phyloP scores from a whole-genome alignment of 2,797 vertebrate species.

The Moxostoma hubbsi region DNA sequence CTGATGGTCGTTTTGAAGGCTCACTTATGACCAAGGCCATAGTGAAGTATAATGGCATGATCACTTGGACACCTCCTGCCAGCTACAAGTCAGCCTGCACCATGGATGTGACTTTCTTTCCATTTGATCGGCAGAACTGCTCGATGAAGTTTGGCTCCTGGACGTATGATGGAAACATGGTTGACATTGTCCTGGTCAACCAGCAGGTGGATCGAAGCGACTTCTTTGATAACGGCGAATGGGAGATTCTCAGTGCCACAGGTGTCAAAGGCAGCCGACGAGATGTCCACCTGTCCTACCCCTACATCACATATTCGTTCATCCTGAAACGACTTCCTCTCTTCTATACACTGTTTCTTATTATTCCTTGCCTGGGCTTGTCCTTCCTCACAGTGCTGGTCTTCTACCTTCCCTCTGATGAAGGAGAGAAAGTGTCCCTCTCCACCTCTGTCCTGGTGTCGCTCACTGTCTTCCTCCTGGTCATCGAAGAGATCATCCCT shows the following conservation, averaged over 20 bases:
- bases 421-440: conserved; percentile 95
- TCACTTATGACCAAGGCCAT: conserved; percentile 97
- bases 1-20: conserved; percentile 94
- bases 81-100: conserved; percentile 97
- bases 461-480: conserved; percentile 95
- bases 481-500: conserved; percentile 98
- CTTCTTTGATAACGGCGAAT: conserved; percentile 97
- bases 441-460: conserved; percentile 96
- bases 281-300: conserved; percentile 87
- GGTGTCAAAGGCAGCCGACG: conserved; percentile 85
- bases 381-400: conserved; percentile 95
- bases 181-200: conserved; percentile 89
- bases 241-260: conserved; percentile 93
- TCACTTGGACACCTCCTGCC: conserved; percentile 92
- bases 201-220: conserved; percentile 92
- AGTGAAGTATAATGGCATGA: conserved; percentile 84
- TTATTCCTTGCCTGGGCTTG: conserved; percentile 92
- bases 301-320: conserved; percentile 92
- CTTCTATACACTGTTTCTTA: conserved; percentile 97
- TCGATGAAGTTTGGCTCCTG: conserved; percentile 99
- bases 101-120: conserved; percentile 97
- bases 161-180: conserved; percentile 95
- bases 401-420: conserved; percentile 96
- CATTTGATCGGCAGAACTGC: conserved; percentile 96
- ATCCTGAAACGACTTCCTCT: conserved; percentile 91